Evolutionary conservation across 2,888 invertebrate species (phyloP).

Genomic region (Chelonus formosanus): DNA sequence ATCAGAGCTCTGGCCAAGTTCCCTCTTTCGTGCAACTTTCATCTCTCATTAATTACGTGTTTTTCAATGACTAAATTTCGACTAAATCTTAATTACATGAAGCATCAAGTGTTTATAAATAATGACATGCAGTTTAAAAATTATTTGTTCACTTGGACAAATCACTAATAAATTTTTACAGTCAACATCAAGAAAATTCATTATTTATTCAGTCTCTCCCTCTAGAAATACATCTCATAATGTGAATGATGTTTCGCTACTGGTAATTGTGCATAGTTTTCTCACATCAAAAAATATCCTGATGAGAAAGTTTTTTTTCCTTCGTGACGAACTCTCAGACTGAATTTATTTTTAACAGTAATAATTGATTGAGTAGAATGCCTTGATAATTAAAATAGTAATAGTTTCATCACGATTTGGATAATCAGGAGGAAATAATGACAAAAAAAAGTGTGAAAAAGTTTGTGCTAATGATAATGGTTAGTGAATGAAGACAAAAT

Average conservation of each 20-base stretch:
- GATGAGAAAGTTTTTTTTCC: not conserved
- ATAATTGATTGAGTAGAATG: no score
- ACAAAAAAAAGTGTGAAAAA: not conserved
- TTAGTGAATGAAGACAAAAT: no score
- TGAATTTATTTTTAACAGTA: no score
- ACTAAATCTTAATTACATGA: conserved; percentile 46
- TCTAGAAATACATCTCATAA: no score
- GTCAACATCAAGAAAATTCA: not conserved
- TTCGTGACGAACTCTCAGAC: no score
- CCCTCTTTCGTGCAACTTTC: conserved; percentile 22
- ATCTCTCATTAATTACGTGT: conserved; percentile 47
- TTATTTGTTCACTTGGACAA: conserved; percentile 6
- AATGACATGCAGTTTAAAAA: conserved; percentile 11
- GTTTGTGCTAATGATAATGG: no score
- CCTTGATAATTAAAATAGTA: no score
- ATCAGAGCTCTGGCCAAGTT: conserved; percentile 12
- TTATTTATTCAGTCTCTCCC: not conserved
- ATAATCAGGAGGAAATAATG: not conserved
- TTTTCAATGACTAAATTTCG: conserved; percentile 47
- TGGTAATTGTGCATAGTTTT: not conserved
- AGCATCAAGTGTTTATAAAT: conserved; percentile 9
- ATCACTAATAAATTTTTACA: not conserved
- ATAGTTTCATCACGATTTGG: not conserved
- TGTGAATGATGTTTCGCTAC: no score
- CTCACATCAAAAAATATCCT: not conserved